A percentile compares a stretch with the other conserved stretches of the same genome.
Evolutionary conservation across 2,113 vertebrate species (phyloP).

Genomic region (Gambusia holbrooki): DNA sequence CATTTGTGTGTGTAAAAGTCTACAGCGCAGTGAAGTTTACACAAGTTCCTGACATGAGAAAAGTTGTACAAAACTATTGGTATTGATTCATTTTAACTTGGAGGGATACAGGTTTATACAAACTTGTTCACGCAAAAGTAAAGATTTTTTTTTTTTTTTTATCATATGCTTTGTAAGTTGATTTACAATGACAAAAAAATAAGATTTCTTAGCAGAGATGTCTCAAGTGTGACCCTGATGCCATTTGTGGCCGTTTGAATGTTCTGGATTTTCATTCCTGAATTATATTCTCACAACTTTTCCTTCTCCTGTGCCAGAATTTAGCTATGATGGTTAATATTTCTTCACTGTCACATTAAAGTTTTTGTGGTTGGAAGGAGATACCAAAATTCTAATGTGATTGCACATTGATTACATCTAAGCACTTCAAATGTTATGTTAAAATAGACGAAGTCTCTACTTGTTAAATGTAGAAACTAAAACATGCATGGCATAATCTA

Average conservation of each 20-base stretch:
- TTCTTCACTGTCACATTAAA: no score
- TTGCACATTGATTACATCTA: slow-evolving; percentile 6
- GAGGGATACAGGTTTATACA: not conserved
- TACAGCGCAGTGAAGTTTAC: not conserved
- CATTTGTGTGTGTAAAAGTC: not conserved
- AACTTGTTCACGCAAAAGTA: not conserved
- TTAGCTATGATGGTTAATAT: no score
- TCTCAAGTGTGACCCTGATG: not conserved
- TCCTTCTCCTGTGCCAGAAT: no score
- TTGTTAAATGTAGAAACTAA: slow-evolving; percentile 1
- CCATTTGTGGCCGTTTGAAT: no score
- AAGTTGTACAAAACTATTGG: slow-evolving; percentile 2
- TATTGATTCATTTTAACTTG: not conserved
- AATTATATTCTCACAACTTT: no score
- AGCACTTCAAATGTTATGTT: not conserved
- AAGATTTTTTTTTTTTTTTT: not conserved
- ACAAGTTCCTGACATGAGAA: not conserved
- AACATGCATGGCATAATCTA: slow-evolving; percentile 16
- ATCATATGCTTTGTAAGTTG: not conserved
- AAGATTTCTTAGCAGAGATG: not conserved
- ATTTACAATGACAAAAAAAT: not conserved
- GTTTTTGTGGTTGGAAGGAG: no score
- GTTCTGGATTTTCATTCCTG: no score
- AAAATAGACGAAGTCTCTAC: slow-evolving; percentile 4
- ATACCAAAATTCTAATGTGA: no score